phyloP scores from a whole-genome alignment of 2,888 invertebrate genomes.

The Pecten maximus region DNA sequence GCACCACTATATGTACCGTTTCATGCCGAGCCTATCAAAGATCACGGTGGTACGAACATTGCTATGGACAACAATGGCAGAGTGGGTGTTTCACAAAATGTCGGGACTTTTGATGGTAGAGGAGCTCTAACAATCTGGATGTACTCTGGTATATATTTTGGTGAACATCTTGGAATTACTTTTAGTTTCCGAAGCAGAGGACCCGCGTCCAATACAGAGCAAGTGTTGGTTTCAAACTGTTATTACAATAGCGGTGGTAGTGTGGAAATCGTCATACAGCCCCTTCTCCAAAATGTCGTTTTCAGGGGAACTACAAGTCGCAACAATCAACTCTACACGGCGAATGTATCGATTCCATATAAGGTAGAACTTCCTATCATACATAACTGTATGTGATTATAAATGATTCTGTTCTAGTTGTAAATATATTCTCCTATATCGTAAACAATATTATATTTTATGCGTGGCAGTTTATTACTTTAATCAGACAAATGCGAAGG shows the following conservation, averaged over 20 bases:
- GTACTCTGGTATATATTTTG: background rate
- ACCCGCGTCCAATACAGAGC: background rate
- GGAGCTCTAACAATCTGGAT: background rate
- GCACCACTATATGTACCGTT: constrained; percentile 5
- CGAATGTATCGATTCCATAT: background rate
- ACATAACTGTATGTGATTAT: too few species aligned
- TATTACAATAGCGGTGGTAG: background rate
- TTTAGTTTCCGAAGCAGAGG: background rate
- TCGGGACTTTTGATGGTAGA: background rate
- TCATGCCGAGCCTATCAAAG: background rate
- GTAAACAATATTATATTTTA: too few species aligned
- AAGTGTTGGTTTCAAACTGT: background rate
- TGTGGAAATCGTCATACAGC: background rate
- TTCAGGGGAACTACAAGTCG: background rate
- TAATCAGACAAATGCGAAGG: too few species aligned
- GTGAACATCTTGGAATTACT: background rate
- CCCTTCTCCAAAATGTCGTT: background rate
- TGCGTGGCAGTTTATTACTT: too few species aligned
- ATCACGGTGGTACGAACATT: background rate
- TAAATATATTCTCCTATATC: too few species aligned
- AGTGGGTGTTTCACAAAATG: background rate
- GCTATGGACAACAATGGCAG: background rate
- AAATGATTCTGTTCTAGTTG: too few species aligned
- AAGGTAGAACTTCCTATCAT: too few species aligned
- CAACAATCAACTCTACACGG: background rate